These are phyloP conservation scores for Cactoblastis cactorum DNA, from an alignment of 2,888 invertebrate genomes.

Conservation along the genomic window DNA sequence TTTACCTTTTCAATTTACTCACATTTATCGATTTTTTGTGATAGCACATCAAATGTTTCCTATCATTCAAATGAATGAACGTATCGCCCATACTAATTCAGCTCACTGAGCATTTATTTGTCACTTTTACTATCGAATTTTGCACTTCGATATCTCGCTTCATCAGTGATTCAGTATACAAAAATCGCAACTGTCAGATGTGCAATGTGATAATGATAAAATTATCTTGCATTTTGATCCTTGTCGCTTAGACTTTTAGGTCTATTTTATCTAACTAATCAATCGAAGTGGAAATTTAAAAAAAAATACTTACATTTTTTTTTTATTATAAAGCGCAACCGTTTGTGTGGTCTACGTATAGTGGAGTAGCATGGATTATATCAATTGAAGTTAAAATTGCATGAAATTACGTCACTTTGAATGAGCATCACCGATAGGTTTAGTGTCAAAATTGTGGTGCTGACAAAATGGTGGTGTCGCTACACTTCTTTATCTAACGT, in stretches of 20 bases:
- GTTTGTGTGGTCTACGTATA: conserved; percentile 68
- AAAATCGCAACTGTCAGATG: conserved; percentile 34
- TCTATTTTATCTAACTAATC: conserved; percentile 18
- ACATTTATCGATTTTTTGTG: neutral
- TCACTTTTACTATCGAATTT: conserved; percentile 20
- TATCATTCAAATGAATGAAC: neutral
- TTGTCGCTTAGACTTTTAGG: neutral
- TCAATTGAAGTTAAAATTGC: conserved; percentile 55
- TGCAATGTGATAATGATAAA: conserved; percentile 21
- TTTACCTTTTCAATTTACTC: neutral
- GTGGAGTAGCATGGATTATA: conserved; percentile 48
- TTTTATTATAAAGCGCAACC: conserved; percentile 21
- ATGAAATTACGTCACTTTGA: conserved; percentile 72
- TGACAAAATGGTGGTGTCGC: conserved; percentile 47
- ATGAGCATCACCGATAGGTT: conserved; percentile 28
- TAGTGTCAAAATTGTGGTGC: conserved; percentile 41
- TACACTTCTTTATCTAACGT: conserved; percentile 43
- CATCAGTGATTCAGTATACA: conserved; percentile 29
- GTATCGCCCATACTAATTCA: conserved; percentile 18
- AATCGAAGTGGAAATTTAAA: conserved; percentile 22
- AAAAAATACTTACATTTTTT: neutral
- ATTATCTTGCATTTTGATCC: neutral
- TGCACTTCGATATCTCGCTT: conserved; percentile 17
- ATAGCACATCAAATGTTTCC: neutral
- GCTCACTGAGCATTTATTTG: conserved; percentile 22